A percentile compares a stretch with the other conserved stretches of the same genome.
phyloP scores from a whole-genome alignment of 2,797 vertebrate genomes.

The Morelia viridis region DNA sequence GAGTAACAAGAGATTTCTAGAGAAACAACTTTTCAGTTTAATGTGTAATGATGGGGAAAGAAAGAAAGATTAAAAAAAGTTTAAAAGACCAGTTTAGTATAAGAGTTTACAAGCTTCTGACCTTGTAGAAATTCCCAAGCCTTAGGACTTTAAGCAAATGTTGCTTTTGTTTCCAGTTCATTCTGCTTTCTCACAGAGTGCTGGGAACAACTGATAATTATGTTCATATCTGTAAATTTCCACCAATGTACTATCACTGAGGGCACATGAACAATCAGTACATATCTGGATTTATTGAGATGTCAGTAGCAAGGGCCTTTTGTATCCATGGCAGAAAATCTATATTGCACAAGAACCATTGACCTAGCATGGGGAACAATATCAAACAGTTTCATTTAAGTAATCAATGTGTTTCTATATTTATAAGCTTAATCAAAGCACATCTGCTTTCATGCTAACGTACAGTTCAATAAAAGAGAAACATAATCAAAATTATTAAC shows the following conservation, averaged over 20 bases:
- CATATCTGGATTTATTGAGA: constrained; percentile 58
- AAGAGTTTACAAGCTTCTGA: not conserved
- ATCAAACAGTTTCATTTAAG: constrained; percentile 61
- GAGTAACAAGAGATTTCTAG: not conserved
- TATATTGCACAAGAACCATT: constrained; percentile 44
- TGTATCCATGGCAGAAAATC: constrained; percentile 34
- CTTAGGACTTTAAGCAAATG: constrained; percentile 22
- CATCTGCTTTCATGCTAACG: constrained; percentile 64
- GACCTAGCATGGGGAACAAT: constrained; percentile 39
- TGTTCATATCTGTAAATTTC: constrained; percentile 38
- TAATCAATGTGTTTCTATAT: constrained; percentile 70
- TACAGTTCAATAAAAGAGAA: constrained; percentile 57
- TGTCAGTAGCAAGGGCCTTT: constrained; percentile 37
- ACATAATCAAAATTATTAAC: constrained; percentile 68
- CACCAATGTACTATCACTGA: constrained; percentile 22
- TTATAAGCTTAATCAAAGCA: constrained; percentile 66
- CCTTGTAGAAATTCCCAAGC: constrained; percentile 7
- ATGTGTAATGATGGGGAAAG: constrained; percentile 14
- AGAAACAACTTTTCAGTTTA: constrained; percentile 38
- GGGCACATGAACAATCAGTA: constrained; percentile 52
- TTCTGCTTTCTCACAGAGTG: not conserved
- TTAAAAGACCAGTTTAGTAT: not conserved
- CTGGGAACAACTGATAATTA: constrained; percentile 35
- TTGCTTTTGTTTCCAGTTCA: not conserved
- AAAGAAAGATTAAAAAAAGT: not conserved